Base-by-base conservation (phyloP, 2,797 vertebrate genomes). In the Typhlichthys eigenmanni region DNA sequence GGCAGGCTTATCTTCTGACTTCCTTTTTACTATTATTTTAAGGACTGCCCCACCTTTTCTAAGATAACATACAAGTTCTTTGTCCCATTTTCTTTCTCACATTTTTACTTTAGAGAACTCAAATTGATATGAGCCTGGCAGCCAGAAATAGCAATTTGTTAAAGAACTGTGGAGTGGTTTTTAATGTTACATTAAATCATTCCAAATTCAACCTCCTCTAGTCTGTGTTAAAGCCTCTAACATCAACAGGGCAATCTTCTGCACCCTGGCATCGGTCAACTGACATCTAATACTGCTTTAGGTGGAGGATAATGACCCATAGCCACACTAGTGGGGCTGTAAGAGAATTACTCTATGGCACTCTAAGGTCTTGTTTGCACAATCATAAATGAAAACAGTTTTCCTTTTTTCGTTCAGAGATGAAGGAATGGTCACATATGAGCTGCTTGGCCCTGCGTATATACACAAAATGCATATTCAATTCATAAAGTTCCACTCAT, bases 181-280 rank as follows among this genome's bases (percentile, higher is more conserved):
- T 78, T 86, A 86, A 89, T 87, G 83, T 90, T 90, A 91, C 84
- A 91, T 89, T 90, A 85, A 92, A 91, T 90, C 80, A 89, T 89
- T 85, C 79, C 81, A 84, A 82, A 90, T 29, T 90, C 85, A 81
- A 72, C 72, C 70, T 67, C 74, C 77, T 76, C 64, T 65, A 71
- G 82, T 80, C 82, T 76, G 72, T 69, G 72, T 78, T 72, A 90
- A 91, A 88, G 84, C 88, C 83, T 89, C 88, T 90, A 83, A 87
- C 69, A 69, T 72, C 16, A 34, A 83, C 72, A 62, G 62, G 62
- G 76, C 80, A 87, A 82, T 83, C 84, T 81, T 2, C 38, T 84
- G 72, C 66, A 75, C 72, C 53, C n/a, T 43, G 66, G 73, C 55
- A n/a, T 59, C 78, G 76, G 80, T 86, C 83, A 74, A 75, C 52